Conservation (phyloP, 2,113 vertebrate genomes). For the Apodemus speciosus region DNA sequence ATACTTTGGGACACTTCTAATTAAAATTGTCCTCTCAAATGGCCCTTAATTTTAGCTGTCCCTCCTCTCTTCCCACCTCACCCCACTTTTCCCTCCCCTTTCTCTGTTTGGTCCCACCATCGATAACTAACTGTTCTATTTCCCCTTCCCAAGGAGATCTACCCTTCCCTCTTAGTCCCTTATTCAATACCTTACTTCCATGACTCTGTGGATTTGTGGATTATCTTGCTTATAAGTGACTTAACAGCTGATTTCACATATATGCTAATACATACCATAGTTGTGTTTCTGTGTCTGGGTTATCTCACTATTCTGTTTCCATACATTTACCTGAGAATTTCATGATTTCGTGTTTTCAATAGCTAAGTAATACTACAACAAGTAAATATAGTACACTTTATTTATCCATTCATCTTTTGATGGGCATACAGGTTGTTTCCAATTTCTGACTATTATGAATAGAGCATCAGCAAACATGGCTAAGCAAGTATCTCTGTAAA, state of each 20-base stretch:
- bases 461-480: neutral
- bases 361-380: neutral
- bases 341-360: neutral
- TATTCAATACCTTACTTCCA: neutral
- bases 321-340: neutral
- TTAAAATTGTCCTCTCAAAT: too few relatives aligned
- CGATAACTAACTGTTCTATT: neutral
- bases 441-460: neutral
- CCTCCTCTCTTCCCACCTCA: too few relatives aligned
- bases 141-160: neutral
- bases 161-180: neutral
- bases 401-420: neutral
- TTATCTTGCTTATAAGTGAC: neutral
- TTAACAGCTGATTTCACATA: neutral
- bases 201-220: neutral
- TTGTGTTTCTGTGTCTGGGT: neutral
- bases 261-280: neutral
- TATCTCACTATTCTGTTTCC: neutral
- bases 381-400: neutral
- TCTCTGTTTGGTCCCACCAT: neutral
- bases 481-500: neutral
- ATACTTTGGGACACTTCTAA: too few relatives aligned
- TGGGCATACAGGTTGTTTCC: neutral
- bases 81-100: too few relatives aligned
- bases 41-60: too few relatives aligned